phyloP scores from a whole-genome alignment of 2,113 vertebrate genomes.

The Abramis brama region DNA sequence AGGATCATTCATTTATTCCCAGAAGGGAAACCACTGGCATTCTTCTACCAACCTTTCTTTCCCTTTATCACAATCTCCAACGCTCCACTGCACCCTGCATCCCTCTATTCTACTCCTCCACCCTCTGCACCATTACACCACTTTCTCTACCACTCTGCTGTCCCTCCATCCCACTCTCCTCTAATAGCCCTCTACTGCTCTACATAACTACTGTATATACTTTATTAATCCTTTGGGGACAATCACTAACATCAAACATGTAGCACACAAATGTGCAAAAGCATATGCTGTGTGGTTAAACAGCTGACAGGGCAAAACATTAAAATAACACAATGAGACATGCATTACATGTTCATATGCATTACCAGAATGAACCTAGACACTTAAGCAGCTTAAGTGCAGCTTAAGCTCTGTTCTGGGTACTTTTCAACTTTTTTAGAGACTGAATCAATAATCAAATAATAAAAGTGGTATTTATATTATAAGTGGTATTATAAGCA shows the following conservation, averaged over 20 bases:
- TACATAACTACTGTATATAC: not conserved
- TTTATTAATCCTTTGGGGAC: not conserved
- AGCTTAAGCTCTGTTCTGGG: not conserved
- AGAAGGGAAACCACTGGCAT: conserved; percentile 29
- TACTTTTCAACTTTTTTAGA: not conserved
- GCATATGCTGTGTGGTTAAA: not conserved
- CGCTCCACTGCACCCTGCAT: not conserved
- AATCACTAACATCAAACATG: not conserved
- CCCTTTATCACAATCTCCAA: conserved; percentile 13
- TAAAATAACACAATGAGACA: not conserved
- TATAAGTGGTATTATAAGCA: too few species aligned
- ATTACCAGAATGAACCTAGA: not conserved
- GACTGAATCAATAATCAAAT: too few species aligned
- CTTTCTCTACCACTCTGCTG: not conserved
- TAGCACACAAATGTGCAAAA: not conserved
- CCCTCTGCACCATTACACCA: conserved; percentile 22
- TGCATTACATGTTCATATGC: not conserved
- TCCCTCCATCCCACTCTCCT: not conserved
- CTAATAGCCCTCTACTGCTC: conserved; percentile 19
- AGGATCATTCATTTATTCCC: conserved; percentile 25
- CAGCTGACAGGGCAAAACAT: not conserved
- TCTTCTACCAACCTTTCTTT: conserved; percentile 14
- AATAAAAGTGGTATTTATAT: too few species aligned
- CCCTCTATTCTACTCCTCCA: not conserved
- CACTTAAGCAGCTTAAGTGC: not conserved